These are phyloP conservation scores for Atherinomorus stipes DNA, from an alignment of 2,113 vertebrate species.

Conservation along the genomic window DNA sequence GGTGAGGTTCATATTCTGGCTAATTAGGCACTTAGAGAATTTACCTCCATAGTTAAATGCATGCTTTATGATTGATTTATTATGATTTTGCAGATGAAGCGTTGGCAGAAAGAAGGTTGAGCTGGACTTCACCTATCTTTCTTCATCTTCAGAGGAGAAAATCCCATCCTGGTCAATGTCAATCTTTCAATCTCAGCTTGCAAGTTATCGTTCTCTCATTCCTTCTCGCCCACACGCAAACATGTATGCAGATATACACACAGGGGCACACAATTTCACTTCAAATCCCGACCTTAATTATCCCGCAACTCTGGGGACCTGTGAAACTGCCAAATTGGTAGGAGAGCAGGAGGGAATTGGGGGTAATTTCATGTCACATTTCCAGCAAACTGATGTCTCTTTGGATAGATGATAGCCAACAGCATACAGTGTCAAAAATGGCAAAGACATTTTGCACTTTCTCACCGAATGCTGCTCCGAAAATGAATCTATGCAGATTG, in stretches of 20 bases:
- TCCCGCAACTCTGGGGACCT: constrained; percentile 51
- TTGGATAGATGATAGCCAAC: constrained; percentile 67
- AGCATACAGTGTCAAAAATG: constrained; percentile 49
- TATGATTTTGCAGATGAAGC: constrained; percentile 52
- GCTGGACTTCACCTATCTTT: constrained; percentile 27
- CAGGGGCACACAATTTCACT: constrained; percentile 43
- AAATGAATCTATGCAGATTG: constrained; percentile 14
- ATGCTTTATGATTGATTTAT: background rate
- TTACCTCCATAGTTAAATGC: constrained; percentile 29
- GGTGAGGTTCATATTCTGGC: constrained; percentile 23
- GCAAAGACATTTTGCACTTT: constrained; percentile 38
- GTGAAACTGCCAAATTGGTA: constrained; percentile 70
- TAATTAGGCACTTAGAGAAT: constrained; percentile 42
- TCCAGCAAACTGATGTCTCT: constrained; percentile 63
- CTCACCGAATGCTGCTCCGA: constrained; percentile 34
- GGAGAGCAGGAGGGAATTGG: constrained; percentile 66
- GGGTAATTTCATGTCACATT: constrained; percentile 78
- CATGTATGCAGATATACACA: background rate
- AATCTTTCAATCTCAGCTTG: constrained; percentile 50
- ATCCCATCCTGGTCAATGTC: constrained; percentile 51
- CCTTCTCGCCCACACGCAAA: constrained; percentile 12
- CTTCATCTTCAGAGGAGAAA: constrained; percentile 50
- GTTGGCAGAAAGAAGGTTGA: constrained; percentile 14
- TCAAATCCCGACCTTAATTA: constrained; percentile 64
- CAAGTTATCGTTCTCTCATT: constrained; percentile 38